Evolutionary conservation across 2,797 vertebrate species (phyloP).

Genomic region (Eremophila alpestris): DNA sequence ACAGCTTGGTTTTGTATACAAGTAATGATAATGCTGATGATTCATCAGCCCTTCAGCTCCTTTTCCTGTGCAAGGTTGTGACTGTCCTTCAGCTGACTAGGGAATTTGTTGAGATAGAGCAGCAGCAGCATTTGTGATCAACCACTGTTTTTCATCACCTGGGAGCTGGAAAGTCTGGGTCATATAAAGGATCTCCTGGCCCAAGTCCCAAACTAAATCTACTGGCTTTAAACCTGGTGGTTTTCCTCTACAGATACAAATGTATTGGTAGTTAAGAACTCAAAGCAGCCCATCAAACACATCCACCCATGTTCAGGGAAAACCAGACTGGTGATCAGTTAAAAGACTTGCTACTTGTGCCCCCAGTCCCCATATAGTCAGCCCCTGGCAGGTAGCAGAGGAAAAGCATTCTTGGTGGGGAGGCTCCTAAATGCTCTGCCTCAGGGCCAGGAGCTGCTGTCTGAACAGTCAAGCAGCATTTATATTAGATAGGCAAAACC

Average conservation of each 20-base stretch:
- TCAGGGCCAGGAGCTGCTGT: background rate
- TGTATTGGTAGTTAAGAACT: background rate
- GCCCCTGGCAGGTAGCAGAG: background rate
- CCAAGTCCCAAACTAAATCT: background rate
- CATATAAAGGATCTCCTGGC: background rate
- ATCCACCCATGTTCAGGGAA: background rate
- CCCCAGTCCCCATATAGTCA: background rate
- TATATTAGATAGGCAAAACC: background rate
- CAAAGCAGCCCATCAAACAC: background rate
- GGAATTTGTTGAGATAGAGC: background rate
- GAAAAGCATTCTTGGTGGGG: background rate
- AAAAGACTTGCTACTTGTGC: background rate
- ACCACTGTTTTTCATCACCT: background rate
- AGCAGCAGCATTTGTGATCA: background rate
- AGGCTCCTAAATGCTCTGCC: background rate
- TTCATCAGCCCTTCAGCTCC: background rate
- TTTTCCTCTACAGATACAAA: background rate
- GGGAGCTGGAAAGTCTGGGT: background rate
- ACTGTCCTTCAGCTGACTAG: background rate
- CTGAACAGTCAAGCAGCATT: background rate
- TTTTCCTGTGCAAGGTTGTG: background rate
- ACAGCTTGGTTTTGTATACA: background rate
- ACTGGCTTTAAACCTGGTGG: background rate
- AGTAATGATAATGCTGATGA: background rate
- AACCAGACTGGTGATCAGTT: background rate